Conservation (phyloP, 1,140 invertebrate genomes). For the Carcinoscorpius rotundicauda region DNA sequence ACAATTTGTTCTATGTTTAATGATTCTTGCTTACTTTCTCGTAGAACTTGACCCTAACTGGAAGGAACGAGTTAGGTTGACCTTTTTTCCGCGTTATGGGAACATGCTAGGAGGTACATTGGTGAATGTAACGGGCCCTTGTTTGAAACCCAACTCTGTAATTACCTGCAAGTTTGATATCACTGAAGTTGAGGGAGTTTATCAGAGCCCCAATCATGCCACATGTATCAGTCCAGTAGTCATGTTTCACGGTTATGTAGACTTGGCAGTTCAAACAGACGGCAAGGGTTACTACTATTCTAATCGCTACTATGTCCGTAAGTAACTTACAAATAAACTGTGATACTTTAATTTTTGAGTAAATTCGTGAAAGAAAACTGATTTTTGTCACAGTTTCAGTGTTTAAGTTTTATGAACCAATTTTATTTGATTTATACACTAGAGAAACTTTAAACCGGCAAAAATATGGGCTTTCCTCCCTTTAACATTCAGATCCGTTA, state of each 20-base stretch:
- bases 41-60: conserved; percentile 25
- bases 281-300: conserved; percentile 77
- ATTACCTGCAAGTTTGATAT: conserved; percentile 52
- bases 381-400: conserved; percentile 1
- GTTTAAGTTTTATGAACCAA: neutral
- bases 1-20: neutral
- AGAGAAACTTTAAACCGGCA: no score
- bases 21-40: neutral
- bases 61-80: conserved; percentile 45
- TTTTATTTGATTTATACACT: conserved; percentile 1
- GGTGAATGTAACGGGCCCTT: conserved; percentile 90
- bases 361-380: neutral
- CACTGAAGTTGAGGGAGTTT: conserved; percentile 27
- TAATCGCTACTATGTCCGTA: conserved; percentile 81
- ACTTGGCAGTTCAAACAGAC: conserved; percentile 67
- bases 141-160: conserved; percentile 56
- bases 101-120: conserved; percentile 91
- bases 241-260: conserved; percentile 80
- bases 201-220: conserved; percentile 50
- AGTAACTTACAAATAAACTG: conserved; percentile 28
- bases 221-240: conserved; percentile 78
- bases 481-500: no score
- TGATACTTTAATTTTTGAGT: neutral
- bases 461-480: no score
- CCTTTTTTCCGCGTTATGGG: conserved; percentile 83